Evolutionary conservation across 1,140 invertebrate species (phyloP).

Genomic region (Euglossa dilemma): DNA sequence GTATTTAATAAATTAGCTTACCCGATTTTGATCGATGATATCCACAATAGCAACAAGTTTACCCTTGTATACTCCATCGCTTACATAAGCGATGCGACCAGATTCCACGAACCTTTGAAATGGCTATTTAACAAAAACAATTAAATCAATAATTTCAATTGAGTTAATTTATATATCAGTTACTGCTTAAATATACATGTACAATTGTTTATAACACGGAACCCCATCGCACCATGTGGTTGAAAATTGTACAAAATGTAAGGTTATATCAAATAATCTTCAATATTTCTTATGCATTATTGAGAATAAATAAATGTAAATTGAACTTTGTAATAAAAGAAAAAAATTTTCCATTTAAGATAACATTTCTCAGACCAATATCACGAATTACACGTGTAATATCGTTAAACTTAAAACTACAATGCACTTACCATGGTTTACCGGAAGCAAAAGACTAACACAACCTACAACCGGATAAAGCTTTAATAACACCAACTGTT

Average conservation of each 20-base stretch:
- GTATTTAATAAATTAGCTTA: slow-evolving; percentile 81
- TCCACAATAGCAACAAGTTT: slow-evolving; percentile 97
- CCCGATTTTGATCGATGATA: slow-evolving; percentile 98
- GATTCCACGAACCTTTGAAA: slow-evolving; percentile 97
- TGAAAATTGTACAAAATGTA: not conserved
- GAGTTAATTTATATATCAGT: not conserved
- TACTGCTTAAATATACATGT: not conserved
- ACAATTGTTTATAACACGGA: not conserved
- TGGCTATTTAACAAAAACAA: slow-evolving; percentile 84
- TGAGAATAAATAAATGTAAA: not conserved
- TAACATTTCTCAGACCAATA: not conserved
- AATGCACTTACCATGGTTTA: slow-evolving; percentile 71
- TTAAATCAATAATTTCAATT: not conserved
- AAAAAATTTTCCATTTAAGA: not conserved
- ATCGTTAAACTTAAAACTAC: not conserved
- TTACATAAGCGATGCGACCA: slow-evolving; percentile 96
- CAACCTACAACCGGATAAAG: slow-evolving; percentile 14
- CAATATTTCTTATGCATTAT: not conserved
- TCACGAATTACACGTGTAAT: slow-evolving; percentile 1
- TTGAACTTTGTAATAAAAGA: not conserved
- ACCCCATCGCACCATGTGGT: slow-evolving; percentile 53
- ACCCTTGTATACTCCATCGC: slow-evolving; percentile 93
- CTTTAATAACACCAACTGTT: slow-evolving; percentile 9
- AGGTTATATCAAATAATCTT: slow-evolving; percentile 52
- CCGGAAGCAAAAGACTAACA: slow-evolving; percentile 68